phyloP scores from a whole-genome alignment of 2,113 vertebrate species.

The Alethe castanea region DNA sequence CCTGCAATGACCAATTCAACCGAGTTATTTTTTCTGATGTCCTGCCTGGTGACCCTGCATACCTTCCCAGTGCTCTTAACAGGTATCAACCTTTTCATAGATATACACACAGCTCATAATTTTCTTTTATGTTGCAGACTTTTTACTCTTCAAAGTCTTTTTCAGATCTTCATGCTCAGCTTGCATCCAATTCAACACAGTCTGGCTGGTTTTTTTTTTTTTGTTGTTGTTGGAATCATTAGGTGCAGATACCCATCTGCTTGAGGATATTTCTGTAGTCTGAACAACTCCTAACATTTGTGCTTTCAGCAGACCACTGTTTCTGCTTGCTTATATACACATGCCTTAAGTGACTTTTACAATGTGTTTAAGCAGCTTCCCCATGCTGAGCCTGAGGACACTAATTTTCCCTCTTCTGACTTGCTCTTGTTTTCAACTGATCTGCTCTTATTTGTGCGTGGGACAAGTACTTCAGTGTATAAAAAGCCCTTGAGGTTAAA shows the following conservation, averaged over 20 bases:
- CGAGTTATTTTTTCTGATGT: neutral
- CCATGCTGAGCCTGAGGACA: neutral
- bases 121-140: neutral
- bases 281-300: neutral
- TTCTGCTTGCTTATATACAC: neutral
- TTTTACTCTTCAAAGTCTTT: neutral
- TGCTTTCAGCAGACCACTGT: neutral
- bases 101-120: neutral
- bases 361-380: neutral
- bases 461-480: neutral
- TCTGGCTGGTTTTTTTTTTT: neutral
- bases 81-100: neutral
- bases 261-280: neutral
- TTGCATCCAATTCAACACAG: neutral
- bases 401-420: neutral
- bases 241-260: neutral
- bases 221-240: neutral
- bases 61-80: neutral
- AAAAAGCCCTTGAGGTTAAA: neutral
- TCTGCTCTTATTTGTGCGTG: neutral
- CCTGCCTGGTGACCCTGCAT: neutral
- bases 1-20: neutral
- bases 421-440: neutral
- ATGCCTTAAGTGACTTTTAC: neutral
- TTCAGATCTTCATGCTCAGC: neutral